phyloP scores from a whole-genome alignment of 2,113 vertebrate genomes.

The Excalfactoria chinensis region DNA sequence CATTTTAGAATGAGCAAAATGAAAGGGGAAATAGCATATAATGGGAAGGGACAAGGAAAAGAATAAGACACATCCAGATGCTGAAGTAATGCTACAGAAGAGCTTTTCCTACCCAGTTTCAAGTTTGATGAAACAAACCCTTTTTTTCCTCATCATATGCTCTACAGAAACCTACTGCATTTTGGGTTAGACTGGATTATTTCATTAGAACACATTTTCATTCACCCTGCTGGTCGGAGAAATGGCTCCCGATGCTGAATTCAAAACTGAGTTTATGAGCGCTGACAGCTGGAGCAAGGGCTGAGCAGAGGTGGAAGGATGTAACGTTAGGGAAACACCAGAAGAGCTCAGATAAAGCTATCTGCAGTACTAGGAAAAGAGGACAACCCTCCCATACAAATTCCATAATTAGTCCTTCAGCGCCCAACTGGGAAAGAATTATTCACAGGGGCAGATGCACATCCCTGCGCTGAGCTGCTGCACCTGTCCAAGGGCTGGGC shows the following conservation, averaged over 20 bases:
- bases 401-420: background rate
- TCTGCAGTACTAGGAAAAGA: background rate
- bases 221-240: background rate
- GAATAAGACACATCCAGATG: background rate
- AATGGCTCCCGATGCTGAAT: background rate
- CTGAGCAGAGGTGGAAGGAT: background rate
- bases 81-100: background rate
- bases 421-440: background rate
- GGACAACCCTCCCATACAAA: background rate
- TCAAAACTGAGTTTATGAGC: background rate
- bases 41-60: rapidly evolving
- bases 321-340: constrained; percentile 20
- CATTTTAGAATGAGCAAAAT: background rate
- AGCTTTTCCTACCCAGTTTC: background rate
- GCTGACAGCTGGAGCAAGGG: constrained; percentile 8
- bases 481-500: background rate
- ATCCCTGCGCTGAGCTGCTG: background rate
- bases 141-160: background rate
- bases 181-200: background rate
- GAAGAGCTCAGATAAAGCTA: constrained; percentile 14
- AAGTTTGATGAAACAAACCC: background rate
- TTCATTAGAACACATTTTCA: background rate
- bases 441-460: background rate
- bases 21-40: background rate
- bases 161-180: background rate